Evolutionary conservation across 2,113 vertebrate genomes (phyloP), one percentile per base, ranked within the genome.

Genomic region (Petaurus breviceps): DNA sequence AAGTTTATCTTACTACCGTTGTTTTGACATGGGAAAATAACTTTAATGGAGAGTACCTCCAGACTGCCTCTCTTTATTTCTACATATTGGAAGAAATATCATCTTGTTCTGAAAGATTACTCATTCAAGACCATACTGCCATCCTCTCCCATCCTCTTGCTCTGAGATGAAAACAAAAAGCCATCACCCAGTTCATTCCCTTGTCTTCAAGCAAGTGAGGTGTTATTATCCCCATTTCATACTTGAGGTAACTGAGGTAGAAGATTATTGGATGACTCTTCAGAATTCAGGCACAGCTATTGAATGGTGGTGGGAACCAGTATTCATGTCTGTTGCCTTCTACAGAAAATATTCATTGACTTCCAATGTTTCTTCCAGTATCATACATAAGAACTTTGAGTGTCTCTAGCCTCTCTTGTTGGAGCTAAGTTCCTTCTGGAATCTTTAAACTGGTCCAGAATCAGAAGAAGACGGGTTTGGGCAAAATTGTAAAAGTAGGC

Each of bases 1-100:
- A 94, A 96, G 96, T 91, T 96, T 97, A 84, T 96, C 96, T 97
- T 95, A 95, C 51, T 97, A 95, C 96, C 93, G 92, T 97, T 96
- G 93, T 91, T 96, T 95, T 94, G 94, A 95, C 84, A 92, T 92
- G 90, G 91, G 53, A 46, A 43, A 97, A 84, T 93, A 96, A 96
- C 26, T 96, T 97, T 96, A 94, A 94, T 51, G 91, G 93, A 96
- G 95, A 95, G 94, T 61, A 68, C 26, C 92, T 51, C 52, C 96
- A 91, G 53, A 91, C 94, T 97, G 95, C 89, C 92, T 95, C 96
- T 92, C 89, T 97, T 96, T 97, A 93, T 92, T 91, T 95, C 57
- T 96, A 53, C 51, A 96, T 95, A 92, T 95, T 94, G 43, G 55
- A 92, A 68, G 92, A 94, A 96, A 96, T 97, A 90, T 96, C 51